Evolutionary conservation across 2,113 vertebrate species (phyloP).

Genomic region (Ciconia maguari): DNA sequence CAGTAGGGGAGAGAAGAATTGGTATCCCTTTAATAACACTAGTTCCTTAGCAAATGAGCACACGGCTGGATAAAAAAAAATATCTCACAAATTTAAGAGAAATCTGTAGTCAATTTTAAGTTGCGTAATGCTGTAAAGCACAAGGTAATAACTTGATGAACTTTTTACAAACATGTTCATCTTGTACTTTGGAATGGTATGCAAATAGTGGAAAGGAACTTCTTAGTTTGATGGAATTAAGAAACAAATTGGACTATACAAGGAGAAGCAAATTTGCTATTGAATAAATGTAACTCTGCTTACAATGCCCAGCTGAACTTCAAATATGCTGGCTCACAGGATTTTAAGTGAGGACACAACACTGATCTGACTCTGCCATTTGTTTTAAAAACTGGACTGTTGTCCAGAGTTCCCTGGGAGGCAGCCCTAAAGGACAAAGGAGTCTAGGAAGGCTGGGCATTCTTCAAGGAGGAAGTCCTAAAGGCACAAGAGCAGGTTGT

Average conservation of each 20-base stretch:
- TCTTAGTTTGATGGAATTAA: neutral
- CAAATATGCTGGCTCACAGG: neutral
- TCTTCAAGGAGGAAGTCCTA: no score
- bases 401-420: neutral
- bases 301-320: neutral
- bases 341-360: neutral
- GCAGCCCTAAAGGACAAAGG: no score
- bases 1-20: neutral
- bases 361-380: neutral
- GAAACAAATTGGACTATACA: neutral
- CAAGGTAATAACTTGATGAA: neutral
- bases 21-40: neutral
- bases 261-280: neutral
- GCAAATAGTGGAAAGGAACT: neutral
- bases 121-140: neutral
- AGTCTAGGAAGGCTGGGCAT: no score
- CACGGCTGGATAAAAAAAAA: neutral
- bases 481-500: no score
- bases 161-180: neutral
- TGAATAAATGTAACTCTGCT: neutral
- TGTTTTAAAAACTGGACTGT: neutral
- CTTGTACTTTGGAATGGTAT: neutral
- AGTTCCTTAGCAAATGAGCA: neutral
- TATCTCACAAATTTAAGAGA: neutral
- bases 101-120: neutral